These are phyloP conservation scores for Achlya flavicornis DNA, from an alignment of 2,888 invertebrate genomes.

Conservation along the genomic window DNA sequence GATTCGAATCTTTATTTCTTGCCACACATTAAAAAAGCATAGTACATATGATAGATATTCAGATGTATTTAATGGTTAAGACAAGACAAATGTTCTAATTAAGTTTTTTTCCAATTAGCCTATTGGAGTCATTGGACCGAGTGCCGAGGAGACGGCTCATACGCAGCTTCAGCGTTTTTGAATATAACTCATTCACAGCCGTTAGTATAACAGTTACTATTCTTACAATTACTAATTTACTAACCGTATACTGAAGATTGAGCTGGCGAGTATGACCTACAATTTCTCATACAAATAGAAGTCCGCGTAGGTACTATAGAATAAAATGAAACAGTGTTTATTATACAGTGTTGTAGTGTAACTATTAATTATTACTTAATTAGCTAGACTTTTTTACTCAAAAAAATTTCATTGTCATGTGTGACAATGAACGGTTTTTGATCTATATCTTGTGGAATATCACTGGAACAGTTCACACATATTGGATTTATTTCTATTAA, in stretches of 20 bases:
- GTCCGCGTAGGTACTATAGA: not conserved
- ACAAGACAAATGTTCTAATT: not conserved
- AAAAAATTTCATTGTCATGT: too few relatives aligned
- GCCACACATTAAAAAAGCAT: too few relatives aligned
- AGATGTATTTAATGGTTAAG: too few relatives aligned
- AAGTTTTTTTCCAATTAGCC: conserved; percentile 38
- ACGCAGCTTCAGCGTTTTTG: conserved; percentile 47
- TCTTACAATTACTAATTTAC: not conserved
- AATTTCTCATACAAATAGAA: conserved; percentile 2
- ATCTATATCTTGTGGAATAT: too few relatives aligned
- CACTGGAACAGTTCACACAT: too few relatives aligned
- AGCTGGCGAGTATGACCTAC: not conserved
- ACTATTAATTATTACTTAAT: too few relatives aligned
- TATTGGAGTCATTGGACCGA: conserved; percentile 48
- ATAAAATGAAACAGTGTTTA: too few relatives aligned
- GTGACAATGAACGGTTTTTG: too few relatives aligned
- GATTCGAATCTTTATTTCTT: too few relatives aligned
- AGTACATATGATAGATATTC: too few relatives aligned
- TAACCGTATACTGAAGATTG: not conserved
- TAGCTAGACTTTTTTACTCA: too few relatives aligned
- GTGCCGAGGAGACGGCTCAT: conserved; percentile 54
- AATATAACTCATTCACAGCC: conserved; percentile 56
- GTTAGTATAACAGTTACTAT: conserved; percentile 47
- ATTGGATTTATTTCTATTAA: too few relatives aligned
- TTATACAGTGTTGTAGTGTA: not conserved